Base-by-base conservation (phyloP, 2,888 invertebrate genomes). In the Vesta saturnalis region DNA sequence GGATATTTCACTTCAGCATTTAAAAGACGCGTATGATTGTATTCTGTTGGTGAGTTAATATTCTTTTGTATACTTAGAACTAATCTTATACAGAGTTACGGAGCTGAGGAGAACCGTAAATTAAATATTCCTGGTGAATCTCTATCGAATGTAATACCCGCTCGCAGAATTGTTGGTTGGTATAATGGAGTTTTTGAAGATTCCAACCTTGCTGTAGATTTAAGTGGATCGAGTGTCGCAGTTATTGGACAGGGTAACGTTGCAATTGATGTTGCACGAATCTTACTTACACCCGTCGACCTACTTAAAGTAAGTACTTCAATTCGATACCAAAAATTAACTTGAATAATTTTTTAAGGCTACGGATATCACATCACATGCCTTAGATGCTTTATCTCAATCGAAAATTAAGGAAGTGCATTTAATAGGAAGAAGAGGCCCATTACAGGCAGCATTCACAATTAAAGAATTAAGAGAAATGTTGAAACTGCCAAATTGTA, bases 191-290 rank as follows among this genome's bases (percentile, higher is more conserved):
- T 94, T 21, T n/a, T 98, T 0, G 88, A 89, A 74, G 91, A 94
- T 76, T 88, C 86, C 77, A 83, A 92, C 80, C 85, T 96, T 47
- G 84, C 91, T 56, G 85, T 92, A 12, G 87, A 91, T 80, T 83
- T 87, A 52, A 86, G 80, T 74, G 86, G 86, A 43, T 87, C 89
- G 58, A 87, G 87, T 47, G 95, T 91, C 21, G 91, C 93, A 15
- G 89, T 99, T 69, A 86, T 99, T 72, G 99, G 99, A 0, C 97
- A 98, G 84, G 99, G 99, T n/a, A 99, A 99, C 87, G 99, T 99
- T 1, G 99, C 99, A 3, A 86, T 99, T 63, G 99, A 99, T 88
- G 94, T 99, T 60, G 97, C 99, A 4, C 89, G 99, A 81, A 95
- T 99, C 79, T 86, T 99, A 22, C 86, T 99, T n/a, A n/a, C n/a